Base-by-base conservation (phyloP, 2,888 invertebrate species). In the Bembecia ichneumoniformis region DNA sequence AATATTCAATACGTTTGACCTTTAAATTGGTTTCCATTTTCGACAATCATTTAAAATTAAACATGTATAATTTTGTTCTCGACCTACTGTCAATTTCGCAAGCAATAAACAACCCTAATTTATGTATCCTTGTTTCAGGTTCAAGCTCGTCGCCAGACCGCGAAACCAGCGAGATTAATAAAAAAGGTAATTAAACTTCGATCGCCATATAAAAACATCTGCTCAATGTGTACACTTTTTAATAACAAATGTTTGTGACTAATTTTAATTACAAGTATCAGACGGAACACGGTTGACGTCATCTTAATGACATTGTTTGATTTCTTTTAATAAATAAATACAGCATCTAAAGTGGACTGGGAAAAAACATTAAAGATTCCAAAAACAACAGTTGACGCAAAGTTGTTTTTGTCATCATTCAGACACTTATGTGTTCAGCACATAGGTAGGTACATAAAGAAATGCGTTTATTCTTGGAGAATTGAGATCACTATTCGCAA, bases 71-170 rank as follows among this genome's bases (percentile, higher is more conserved):
- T 40, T 36, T 13, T 40, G 13, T 40, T 13, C 5, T 40, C 13
- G n/a, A 13, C 14, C n/a, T 13, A 40, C 4, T 40, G 13, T 2
- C 14, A 13, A 28, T 28, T 28, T 28, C 9, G 7, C 28, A 28
- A 28, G 28, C 28, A 28, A 28, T 28, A 28, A 28, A 28, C 9
- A 28, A 28, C 2, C 5, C 28, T 9, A 28, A 28, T 28, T 20
- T 7, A 28, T 28, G 28, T 9, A 28, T 28, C 1, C 9, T 28
- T 28, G 9, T 28, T 28, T 28, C 73, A 74, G 68, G 82, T 83
- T 46, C 78, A 86, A 84, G 77, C 62, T 74, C 78, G 56, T 72
- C 86, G 47, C 82, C 80, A 54, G 84, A 82, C 61, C 69, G 74
- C 48, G 84, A 82, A 64, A 54, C 79, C 58, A 63, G 59, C 63